Evolutionary conservation across 1,140 invertebrate genomes (phyloP).

Genomic region (Zaprionus lachaisei): DNA sequence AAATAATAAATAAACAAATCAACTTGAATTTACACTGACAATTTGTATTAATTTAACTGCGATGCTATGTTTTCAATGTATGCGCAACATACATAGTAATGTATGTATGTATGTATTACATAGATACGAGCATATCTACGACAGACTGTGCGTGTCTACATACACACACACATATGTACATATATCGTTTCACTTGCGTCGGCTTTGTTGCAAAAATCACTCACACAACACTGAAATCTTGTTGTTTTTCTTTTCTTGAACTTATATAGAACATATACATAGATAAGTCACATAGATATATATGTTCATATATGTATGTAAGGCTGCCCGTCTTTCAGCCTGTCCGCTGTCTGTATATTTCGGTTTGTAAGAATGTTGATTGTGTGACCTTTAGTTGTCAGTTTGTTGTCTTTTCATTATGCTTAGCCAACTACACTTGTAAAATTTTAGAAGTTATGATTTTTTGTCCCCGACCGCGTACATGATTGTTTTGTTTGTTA

Average conservation of each 20-base stretch:
- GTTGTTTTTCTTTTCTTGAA: constrained; percentile 13
- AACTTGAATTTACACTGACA: constrained; percentile 9
- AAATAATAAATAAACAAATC: constrained; percentile 13
- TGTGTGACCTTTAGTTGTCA: constrained; percentile 43
- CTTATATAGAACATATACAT: constrained; percentile 1
- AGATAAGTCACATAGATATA: neutral
- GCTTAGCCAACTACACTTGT: constrained; percentile 2
- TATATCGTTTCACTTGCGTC: neutral
- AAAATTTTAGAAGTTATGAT: constrained; percentile 5
- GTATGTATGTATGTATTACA: neutral
- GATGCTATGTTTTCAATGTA: neutral
- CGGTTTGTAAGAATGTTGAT: constrained; percentile 21
- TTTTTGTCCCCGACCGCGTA: neutral
- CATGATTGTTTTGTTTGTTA: constrained; percentile 16
- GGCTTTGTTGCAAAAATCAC: constrained; percentile 7
- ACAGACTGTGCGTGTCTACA: neutral
- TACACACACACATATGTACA: neutral
- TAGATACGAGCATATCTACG: neutral
- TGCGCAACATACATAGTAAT: neutral
- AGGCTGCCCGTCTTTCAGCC: neutral
- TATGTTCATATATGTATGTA: constrained; percentile 18
- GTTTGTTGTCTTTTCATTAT: constrained; percentile 24
- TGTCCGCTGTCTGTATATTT: neutral
- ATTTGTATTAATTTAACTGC: constrained; percentile 6
- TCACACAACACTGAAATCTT: constrained; percentile 17